Evolutionary conservation across 2,888 invertebrate genomes (phyloP), one percentile per base, ranked within the genome.

Genomic region (Colletes collaris): DNA sequence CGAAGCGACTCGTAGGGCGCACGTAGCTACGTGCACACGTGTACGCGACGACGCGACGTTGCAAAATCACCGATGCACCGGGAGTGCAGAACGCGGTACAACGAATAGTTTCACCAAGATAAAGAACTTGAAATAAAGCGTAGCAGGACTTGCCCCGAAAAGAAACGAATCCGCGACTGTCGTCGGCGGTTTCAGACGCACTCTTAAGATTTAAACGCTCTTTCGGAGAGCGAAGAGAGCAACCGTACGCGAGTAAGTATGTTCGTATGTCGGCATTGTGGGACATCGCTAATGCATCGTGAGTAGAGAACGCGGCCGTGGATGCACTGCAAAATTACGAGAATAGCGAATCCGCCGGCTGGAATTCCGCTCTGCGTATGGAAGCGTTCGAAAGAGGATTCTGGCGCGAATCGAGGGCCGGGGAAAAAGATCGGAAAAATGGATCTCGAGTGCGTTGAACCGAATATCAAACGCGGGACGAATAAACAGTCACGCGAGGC

Each of bases 221-320:
- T 59, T 67, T 71, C 64, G 70, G 40, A 62, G 76, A 66, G 53
- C 63, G 64, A 7, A 46, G 44, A 8, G 8, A 8, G 44, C 44
- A 8, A 46, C 44, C 8, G 44, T 46, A 46, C 55, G 62, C 59
- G 59, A 71, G 52, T 59, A 63, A 71, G 52, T 59, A 52, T 46
- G 53, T 75, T 67, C 53, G 69, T 62, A 74, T 58, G 76, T 27
- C 67, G 65, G 70, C 71, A 76, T 79, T 79, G 85, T 79, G 85
- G 75, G 85, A 83, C 85, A 85, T 85, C 79, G 85, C 79, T 85
- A 85, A 85, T 85, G 85, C 85, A 85, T 81, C 85, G 83, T 40
- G 85, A 65, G 85, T 84, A 78, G 76, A 58, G 69, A 75, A 78
- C 64, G 74, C 76, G 67, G 76, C 76, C 82, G 82, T 79, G 81